These are phyloP conservation scores for Hololepta plana DNA, from an alignment of 2,888 invertebrate species.

Conservation along the genomic window DNA sequence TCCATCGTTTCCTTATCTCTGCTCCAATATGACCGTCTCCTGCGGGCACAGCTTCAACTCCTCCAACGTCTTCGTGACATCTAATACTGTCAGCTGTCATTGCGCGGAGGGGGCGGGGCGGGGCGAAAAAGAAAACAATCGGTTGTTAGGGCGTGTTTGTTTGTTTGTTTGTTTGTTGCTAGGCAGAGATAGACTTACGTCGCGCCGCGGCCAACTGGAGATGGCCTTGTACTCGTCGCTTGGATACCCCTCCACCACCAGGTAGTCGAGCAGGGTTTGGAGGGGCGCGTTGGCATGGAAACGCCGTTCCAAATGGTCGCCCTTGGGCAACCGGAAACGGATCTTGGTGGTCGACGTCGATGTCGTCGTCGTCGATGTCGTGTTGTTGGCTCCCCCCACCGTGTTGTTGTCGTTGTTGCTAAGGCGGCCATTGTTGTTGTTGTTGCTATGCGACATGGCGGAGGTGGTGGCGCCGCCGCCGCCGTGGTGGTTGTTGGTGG, in stretches of 20 bases:
- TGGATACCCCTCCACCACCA: constrained; percentile 77
- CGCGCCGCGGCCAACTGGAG: constrained; percentile 86
- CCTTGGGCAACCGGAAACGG: constrained; percentile 65
- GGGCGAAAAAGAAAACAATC: constrained; percentile 14
- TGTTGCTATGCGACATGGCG: too few species aligned
- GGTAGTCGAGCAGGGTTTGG: constrained; percentile 67
- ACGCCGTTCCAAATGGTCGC: constrained; percentile 56
- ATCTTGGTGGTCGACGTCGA: constrained; percentile 64
- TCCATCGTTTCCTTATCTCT: too few species aligned
- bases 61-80: constrained; percentile 55
- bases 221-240: constrained; percentile 79
- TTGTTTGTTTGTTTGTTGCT: too few species aligned
- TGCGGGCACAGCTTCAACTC: constrained; percentile 79
- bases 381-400: too few species aligned
- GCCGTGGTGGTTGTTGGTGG: too few species aligned
- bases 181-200: constrained; percentile 48
- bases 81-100: constrained; percentile 68
- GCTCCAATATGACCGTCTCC: constrained; percentile 88
- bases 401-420: too few species aligned
- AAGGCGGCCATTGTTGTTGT: too few species aligned
- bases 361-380: too few species aligned
- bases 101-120: too few species aligned
- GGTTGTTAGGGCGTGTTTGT: constrained; percentile 1
- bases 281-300: constrained; percentile 44
- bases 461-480: too few species aligned